Conservation (phyloP, 53 echinoderm and acorn worm species). For the Holothuria scabra region DNA sequence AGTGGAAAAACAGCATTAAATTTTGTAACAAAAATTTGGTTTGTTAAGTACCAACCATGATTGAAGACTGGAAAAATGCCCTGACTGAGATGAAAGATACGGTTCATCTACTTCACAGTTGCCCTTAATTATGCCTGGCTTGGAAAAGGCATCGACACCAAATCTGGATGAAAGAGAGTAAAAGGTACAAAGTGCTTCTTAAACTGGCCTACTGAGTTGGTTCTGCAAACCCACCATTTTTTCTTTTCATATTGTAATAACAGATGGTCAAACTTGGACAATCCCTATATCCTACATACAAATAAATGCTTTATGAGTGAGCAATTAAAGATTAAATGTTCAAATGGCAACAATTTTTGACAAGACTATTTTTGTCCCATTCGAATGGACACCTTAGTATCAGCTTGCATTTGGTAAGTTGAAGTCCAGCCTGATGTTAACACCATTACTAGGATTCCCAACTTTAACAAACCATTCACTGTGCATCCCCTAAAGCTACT, state of each 20-base stretch:
- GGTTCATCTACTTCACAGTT: conserved; percentile 71
- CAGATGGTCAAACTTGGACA: no score
- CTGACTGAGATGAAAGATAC: conserved; percentile 62
- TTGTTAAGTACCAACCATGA: conserved; percentile 64
- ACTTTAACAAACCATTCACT: conserved; percentile 7
- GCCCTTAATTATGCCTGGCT: conserved; percentile 71
- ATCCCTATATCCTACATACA: no score
- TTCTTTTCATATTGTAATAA: no score
- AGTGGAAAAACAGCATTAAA: no score
- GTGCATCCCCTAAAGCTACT: conserved; percentile 32
- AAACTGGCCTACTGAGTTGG: no score
- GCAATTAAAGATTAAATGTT: no score
- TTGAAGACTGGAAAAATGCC: conserved; percentile 71
- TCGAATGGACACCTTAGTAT: conserved; percentile 69
- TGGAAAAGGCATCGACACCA: conserved; percentile 55
- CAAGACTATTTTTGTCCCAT: no score
- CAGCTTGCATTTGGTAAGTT: conserved; percentile 58
- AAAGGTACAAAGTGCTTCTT: no score
- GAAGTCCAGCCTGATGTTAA: conserved; percentile 37
- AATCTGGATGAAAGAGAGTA: conserved; percentile 41
- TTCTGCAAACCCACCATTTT: no score
- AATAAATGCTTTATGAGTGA: no score
- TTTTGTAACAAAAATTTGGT: background rate
- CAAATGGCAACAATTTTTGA: no score
- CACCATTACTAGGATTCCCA: conserved; percentile 42